Evolutionary conservation across 2,113 vertebrate species (phyloP).

Genomic region (Triplophysa siluroides): DNA sequence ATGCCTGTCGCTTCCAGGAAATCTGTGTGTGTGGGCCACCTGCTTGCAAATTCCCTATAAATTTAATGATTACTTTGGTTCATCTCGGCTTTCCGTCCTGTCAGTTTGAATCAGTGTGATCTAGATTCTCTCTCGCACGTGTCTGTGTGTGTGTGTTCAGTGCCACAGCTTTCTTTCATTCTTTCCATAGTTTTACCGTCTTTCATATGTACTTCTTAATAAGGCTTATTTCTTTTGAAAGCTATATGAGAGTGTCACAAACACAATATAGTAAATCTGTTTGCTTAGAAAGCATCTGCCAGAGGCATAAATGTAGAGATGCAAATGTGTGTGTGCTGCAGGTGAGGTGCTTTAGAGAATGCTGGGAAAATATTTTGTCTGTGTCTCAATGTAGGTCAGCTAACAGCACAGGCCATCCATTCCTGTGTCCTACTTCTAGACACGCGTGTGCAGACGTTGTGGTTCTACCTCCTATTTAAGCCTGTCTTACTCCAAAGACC

Average conservation of each 20-base stretch:
- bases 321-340: slow-evolving; percentile 7
- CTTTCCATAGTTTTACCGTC: not conserved
- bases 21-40: not conserved
- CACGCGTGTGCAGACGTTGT: slow-evolving; percentile 22
- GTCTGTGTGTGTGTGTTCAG: not conserved
- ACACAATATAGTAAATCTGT: not conserved
- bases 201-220: not conserved
- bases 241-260: not conserved
- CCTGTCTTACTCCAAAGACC: not conserved
- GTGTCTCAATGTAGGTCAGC: slow-evolving; percentile 80
- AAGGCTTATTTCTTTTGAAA: not conserved
- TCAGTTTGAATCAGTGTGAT: slow-evolving; percentile 7
- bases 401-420: slow-evolving; percentile 77
- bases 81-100: slow-evolving; percentile 12
- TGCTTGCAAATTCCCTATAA: not conserved
- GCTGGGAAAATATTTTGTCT: slow-evolving; percentile 73
- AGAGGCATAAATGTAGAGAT: not conserved
- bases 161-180: not conserved
- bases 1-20: slow-evolving; percentile 1
- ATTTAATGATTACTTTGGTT: slow-evolving; percentile 5
- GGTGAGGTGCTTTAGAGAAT: not conserved
- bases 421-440: slow-evolving; percentile 76
- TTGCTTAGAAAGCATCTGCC: not conserved
- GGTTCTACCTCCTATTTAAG: slow-evolving; percentile 37
- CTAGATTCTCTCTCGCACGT: not conserved